Conservation (phyloP, 2,888 invertebrate species). For the Apantesis nais region DNA sequence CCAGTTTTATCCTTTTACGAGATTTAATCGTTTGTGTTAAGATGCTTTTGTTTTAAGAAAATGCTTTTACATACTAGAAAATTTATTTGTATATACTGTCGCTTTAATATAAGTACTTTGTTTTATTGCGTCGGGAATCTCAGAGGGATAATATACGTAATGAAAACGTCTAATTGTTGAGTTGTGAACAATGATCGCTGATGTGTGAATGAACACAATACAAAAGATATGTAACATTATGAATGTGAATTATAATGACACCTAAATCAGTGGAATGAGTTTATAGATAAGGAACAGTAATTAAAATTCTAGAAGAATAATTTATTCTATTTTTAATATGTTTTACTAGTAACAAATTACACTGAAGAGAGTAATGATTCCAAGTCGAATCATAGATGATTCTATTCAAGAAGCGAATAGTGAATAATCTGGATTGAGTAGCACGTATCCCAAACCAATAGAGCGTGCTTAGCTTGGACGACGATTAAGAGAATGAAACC, state of each 20-base stretch:
- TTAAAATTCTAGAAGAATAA: not conserved
- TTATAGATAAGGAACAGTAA: not conserved
- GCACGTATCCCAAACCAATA: not conserved
- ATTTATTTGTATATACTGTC: not conserved
- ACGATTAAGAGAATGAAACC: not conserved
- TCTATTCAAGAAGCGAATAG: not conserved
- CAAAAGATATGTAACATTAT: not conserved
- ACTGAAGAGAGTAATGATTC: not conserved
- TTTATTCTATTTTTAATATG: not conserved
- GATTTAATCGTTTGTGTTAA: conserved; percentile 7
- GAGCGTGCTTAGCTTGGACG: not conserved
- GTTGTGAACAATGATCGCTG: conserved; percentile 9
- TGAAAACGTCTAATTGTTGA: conserved; percentile 12
- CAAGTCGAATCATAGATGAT: not conserved
- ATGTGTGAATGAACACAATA: conserved; percentile 7
- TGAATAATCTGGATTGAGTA: not conserved
- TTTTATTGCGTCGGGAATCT: conserved; percentile 6
- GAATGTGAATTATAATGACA: conserved; percentile 2
- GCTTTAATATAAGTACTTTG: conserved; percentile 3
- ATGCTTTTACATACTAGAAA: conserved; percentile 1
- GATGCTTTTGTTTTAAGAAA: conserved; percentile 6
- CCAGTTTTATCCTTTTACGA: conserved; percentile 39
- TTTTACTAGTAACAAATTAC: not conserved
- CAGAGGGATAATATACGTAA: conserved; percentile 1
- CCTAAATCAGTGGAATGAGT: not conserved